phyloP scores from a whole-genome alignment of 1,140 invertebrate genomes.

The Apis florea region DNA sequence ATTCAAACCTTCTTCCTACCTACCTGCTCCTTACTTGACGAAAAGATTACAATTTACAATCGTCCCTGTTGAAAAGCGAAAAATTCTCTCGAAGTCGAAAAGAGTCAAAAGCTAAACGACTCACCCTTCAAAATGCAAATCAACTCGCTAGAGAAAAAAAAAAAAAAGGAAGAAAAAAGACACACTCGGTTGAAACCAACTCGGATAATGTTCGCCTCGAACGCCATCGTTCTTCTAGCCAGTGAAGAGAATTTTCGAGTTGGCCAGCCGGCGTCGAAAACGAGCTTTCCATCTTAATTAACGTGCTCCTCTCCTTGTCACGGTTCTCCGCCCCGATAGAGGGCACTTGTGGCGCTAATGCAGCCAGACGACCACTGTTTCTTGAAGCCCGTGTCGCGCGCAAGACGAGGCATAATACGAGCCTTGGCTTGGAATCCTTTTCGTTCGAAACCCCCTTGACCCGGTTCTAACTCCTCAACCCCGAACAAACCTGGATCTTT shows the following conservation, averaged over 20 bases:
- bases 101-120: too few relatives aligned
- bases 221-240: not conserved
- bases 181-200: too few relatives aligned
- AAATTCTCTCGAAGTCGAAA: too few relatives aligned
- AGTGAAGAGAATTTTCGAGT: slow-evolving; percentile 5
- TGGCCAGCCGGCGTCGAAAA: slow-evolving; percentile 19
- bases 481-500: not conserved
- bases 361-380: slow-evolving; percentile 5
- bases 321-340: slow-evolving; percentile 23
- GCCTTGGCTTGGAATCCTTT: not conserved
- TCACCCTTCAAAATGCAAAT: too few relatives aligned
- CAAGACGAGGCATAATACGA: slow-evolving; percentile 1
- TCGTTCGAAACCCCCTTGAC: not conserved
- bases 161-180: too few relatives aligned
- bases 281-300: slow-evolving; percentile 30
- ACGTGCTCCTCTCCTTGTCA: slow-evolving; percentile 17
- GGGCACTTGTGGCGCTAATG: slow-evolving; percentile 22
- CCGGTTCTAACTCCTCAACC: slow-evolving; percentile 16
- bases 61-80: too few relatives aligned
- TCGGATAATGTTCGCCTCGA: too few relatives aligned
- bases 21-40: too few relatives aligned
- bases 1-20: too few relatives aligned
- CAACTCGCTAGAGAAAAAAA: too few relatives aligned
- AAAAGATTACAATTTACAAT: too few relatives aligned
- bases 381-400: slow-evolving; percentile 16